phyloP scores from a whole-genome alignment of 2,888 invertebrate genomes.

The Charanyca ferruginea region DNA sequence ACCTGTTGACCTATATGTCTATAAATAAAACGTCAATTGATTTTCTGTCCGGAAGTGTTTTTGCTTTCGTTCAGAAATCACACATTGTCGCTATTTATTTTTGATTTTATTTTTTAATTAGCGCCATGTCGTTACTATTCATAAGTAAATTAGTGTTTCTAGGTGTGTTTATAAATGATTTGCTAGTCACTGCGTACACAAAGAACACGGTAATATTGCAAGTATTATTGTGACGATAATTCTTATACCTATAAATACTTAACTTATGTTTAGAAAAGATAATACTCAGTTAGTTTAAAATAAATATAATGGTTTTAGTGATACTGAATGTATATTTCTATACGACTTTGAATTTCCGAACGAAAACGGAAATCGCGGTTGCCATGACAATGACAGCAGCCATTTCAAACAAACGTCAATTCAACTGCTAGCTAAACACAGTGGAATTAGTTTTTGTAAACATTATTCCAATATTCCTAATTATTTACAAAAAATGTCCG shows the following conservation, averaged over 20 bases:
- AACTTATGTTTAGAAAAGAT: neutral
- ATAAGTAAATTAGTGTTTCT: neutral
- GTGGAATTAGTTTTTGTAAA: conserved; percentile 10
- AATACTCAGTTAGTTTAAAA: neutral
- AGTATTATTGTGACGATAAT: neutral
- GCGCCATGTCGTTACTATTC: neutral
- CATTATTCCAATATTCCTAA: neutral
- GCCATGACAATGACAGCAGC: conserved; percentile 75
- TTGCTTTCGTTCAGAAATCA: conserved; percentile 22
- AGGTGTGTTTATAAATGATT: neutral
- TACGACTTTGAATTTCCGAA: conserved; percentile 66
- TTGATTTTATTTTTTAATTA: neutral
- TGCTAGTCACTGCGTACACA: conserved; percentile 2
- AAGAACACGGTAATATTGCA: neutral
- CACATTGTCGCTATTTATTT: neutral
- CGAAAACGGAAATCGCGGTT: conserved; percentile 71
- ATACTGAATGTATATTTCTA: too few species aligned
- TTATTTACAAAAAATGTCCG: conserved; percentile 71
- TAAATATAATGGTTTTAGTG: too few species aligned
- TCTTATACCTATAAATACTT: neutral
- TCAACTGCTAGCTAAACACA: conserved; percentile 10
- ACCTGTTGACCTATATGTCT: conserved; percentile 36
- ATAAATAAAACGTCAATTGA: conserved; percentile 38
- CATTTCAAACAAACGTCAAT: conserved; percentile 73
- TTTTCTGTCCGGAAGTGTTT: conserved; percentile 10